Conservation (phyloP, 1,140 invertebrate species). For the Neuroterus valhalla region DNA sequence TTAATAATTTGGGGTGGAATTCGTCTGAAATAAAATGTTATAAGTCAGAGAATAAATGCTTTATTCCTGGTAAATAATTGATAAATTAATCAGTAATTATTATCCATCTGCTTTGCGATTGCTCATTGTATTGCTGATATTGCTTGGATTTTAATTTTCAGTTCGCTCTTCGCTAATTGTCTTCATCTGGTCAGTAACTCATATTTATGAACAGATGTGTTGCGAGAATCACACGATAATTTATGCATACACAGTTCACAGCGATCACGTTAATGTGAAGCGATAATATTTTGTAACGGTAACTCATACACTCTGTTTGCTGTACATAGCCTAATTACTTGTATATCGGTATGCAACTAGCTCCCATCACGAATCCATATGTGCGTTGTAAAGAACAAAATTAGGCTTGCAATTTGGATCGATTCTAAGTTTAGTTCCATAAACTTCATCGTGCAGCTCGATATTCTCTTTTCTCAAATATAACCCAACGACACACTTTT, state of each 20-base stretch:
- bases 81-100: background rate
- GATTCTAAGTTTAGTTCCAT: background rate
- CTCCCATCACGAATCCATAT: conserved; percentile 5
- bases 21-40: no score
- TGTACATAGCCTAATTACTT: conserved; percentile 7
- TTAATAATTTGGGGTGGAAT: no score
- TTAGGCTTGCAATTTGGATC: background rate
- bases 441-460: background rate
- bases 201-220: conserved; percentile 5
- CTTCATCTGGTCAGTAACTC: background rate
- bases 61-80: background rate
- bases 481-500: background rate
- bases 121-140: background rate
- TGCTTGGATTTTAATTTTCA: background rate
- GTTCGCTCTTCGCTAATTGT: conserved; percentile 10
- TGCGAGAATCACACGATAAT: conserved; percentile 23
- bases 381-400: background rate
- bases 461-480: conserved; percentile 8
- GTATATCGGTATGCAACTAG: background rate
- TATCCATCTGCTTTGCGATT: background rate
- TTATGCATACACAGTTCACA: conserved; percentile 6
- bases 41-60: no score
- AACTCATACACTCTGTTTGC: background rate
- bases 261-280: background rate
- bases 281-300: conserved; percentile 25